Evolutionary conservation across 1,140 invertebrate genomes (phyloP).

Genomic region (Drosophila asahinai): DNA sequence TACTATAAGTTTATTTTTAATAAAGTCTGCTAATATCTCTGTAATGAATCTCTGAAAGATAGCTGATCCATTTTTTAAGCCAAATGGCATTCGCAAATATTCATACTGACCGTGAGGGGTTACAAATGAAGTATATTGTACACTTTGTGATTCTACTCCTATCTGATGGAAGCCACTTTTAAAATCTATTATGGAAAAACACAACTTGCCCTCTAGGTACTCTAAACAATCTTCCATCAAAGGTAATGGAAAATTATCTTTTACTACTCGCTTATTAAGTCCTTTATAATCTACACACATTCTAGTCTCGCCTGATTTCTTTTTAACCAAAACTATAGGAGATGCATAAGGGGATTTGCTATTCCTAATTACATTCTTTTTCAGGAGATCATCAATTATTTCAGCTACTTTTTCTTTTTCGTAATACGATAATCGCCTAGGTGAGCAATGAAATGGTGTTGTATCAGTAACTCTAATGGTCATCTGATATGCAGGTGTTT

Average conservation of each 20-base stretch:
- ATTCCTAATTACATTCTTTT: neutral
- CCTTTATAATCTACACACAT: conserved; percentile 1
- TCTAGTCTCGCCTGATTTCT: neutral
- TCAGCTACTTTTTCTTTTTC: neutral
- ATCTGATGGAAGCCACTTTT: neutral
- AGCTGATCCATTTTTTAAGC: neutral
- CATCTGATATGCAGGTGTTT: conserved; percentile 1
- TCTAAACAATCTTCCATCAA: conserved; percentile 8
- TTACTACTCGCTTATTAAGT: conserved; percentile 3
- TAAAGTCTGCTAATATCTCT: neutral
- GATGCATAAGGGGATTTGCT: neutral
- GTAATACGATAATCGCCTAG: neutral
- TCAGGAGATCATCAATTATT: too few species aligned
- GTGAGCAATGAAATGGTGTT: conserved; percentile 4
- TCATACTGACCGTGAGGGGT: neutral
- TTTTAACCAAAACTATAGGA: too few species aligned
- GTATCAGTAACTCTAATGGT: neutral
- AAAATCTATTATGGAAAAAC: neutral
- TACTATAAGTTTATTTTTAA: neutral
- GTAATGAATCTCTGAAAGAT: neutral
- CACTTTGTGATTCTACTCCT: neutral
- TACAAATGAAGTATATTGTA: neutral
- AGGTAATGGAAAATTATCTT: conserved; percentile 3
- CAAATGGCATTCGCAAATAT: conserved; percentile 2
- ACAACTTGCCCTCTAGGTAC: neutral